phyloP scores from a whole-genome alignment of 2,888 invertebrate genomes.

The Sinopyrophorus schimmeli region DNA sequence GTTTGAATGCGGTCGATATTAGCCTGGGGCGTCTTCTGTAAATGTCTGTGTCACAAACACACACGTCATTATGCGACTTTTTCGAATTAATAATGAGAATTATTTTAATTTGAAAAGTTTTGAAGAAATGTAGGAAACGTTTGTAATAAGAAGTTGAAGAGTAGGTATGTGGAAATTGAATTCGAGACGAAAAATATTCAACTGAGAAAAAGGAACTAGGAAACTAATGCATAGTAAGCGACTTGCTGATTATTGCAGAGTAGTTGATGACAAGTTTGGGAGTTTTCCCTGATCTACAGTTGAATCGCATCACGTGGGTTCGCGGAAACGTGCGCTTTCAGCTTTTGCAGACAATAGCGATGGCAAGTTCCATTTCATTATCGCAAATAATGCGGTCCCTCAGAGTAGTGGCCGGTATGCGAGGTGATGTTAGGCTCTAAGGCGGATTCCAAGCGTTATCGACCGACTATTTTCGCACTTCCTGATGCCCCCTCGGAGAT shows the following conservation, averaged over 20 bases:
- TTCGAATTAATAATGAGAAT: too few relatives aligned
- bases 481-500: constrained; percentile 30
- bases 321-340: constrained; percentile 33
- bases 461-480: constrained; percentile 30
- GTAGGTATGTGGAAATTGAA: too few relatives aligned
- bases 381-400: constrained; percentile 34
- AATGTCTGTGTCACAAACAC: too few relatives aligned
- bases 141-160: too few relatives aligned
- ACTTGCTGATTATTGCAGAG: constrained; percentile 13
- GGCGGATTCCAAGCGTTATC: constrained; percentile 28
- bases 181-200: too few relatives aligned
- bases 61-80: too few relatives aligned
- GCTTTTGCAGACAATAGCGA: constrained; percentile 31
- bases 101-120: too few relatives aligned
- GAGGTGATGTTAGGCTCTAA: constrained; percentile 28
- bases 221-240: constrained; percentile 1
- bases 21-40: too few relatives aligned
- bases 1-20: too few relatives aligned
- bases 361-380: constrained; percentile 35
- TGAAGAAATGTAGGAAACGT: too few relatives aligned
- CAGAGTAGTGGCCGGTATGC: constrained; percentile 32
- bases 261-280: constrained; percentile 9
- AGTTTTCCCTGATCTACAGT: constrained; percentile 20
- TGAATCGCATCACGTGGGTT: constrained; percentile 27
- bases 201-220: too few relatives aligned